Evolutionary conservation across 2,888 invertebrate genomes (phyloP).

Genomic region (Tipula lateralis): DNA sequence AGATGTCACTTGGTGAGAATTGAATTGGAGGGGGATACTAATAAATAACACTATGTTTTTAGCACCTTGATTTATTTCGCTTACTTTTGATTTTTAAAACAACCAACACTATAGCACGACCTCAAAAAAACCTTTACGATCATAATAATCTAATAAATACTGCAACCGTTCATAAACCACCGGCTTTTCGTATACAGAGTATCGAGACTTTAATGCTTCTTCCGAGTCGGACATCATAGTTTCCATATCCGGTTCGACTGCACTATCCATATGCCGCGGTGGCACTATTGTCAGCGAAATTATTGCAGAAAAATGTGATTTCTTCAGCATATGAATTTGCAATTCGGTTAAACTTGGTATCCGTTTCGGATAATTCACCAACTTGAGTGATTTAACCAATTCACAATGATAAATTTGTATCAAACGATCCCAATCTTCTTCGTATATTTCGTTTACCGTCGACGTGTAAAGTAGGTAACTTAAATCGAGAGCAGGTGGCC

Average conservation of each 20-base stretch:
- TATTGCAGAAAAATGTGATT: neutral
- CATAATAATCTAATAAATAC: neutral
- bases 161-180: neutral
- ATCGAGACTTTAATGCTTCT: neutral
- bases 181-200: neutral
- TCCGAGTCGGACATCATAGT: neutral
- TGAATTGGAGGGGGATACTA: no score
- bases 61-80: no score
- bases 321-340: neutral
- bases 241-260: neutral
- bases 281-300: neutral
- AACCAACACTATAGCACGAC: no score
- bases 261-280: neutral
- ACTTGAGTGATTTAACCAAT: neutral
- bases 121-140: neutral
- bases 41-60: no score
- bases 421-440: neutral
- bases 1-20: no score
- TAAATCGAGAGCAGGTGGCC: neutral
- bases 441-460: neutral
- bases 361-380: neutral
- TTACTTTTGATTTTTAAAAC: no score
- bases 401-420: neutral
- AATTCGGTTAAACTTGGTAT: neutral
- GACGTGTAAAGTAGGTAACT: neutral